phyloP scores from a whole-genome alignment of 2,113 vertebrate species.

The Pholis gunnellus region DNA sequence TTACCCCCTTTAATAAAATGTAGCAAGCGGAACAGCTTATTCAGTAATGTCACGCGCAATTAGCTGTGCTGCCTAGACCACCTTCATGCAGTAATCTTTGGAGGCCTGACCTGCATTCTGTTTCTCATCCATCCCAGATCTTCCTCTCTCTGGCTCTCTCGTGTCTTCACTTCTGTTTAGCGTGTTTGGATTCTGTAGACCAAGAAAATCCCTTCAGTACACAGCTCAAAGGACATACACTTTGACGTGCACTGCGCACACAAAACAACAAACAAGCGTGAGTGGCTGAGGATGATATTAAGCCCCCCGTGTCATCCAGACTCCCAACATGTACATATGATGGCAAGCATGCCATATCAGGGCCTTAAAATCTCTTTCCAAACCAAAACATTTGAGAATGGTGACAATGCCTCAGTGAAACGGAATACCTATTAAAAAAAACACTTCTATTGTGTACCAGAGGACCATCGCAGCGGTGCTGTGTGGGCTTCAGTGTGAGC shows the following conservation, averaged over 20 bases:
- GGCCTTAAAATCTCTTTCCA: conserved; percentile 18
- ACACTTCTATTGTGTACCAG: conserved; percentile 36
- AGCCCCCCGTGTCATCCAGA: not conserved
- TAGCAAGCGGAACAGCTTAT: conserved; percentile 79
- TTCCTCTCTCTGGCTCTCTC: not conserved
- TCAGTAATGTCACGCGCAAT: conserved; percentile 78
- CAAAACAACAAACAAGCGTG: conserved; percentile 34
- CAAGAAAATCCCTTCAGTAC: conserved; percentile 57
- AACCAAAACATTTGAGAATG: conserved; percentile 10
- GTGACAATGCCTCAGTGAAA: not conserved
- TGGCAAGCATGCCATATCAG: conserved; percentile 2
- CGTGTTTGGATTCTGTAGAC: conserved; percentile 66
- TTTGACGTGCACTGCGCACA: not conserved
- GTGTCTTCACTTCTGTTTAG: conserved; percentile 35
- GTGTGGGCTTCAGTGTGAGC: conserved; percentile 66
- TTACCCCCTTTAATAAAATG: conserved; percentile 79
- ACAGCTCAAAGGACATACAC: conserved; percentile 25
- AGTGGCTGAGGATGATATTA: conserved; percentile 36
- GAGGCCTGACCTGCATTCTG: conserved; percentile 68
- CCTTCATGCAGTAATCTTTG: conserved; percentile 72
- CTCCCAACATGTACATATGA: conserved; percentile 29
- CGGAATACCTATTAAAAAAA: conserved; percentile 16
- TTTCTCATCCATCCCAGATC: conserved; percentile 1
- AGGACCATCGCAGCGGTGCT: conserved; percentile 44
- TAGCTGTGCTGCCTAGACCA: conserved; percentile 71